Percentiles rank a stretch among this genome's conserved stretches.
These are phyloP conservation scores for Laodelphax striatellus DNA, from an alignment of 1,140 invertebrate genomes.

Conservation along the genomic window DNA sequence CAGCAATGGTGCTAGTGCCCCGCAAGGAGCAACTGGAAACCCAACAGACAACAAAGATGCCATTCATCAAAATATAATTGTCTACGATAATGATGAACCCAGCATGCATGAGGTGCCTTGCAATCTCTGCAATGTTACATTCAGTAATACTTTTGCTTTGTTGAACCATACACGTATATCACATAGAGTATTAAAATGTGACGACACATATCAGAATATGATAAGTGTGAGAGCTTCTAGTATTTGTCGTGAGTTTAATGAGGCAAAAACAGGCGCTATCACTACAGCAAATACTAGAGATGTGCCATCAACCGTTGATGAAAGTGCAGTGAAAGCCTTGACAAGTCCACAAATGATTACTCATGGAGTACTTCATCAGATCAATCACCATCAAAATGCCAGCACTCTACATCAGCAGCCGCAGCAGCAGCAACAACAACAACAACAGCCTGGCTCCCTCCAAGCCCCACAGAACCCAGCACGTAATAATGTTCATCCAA, in stretches of 20 bases:
- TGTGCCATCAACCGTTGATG: no score
- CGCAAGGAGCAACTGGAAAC: neutral
- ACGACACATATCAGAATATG: neutral
- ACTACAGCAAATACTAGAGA: no score
- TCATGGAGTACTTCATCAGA: no score
- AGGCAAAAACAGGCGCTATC: neutral
- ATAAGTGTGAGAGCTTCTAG: no score
- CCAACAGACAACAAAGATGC: neutral
- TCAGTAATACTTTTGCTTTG: neutral
- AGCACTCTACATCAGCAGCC: neutral
- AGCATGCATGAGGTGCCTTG: neutral
- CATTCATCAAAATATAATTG: neutral
- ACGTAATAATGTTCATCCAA: neutral
- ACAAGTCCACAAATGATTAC: no score
- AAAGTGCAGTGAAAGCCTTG: no score
- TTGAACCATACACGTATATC: neutral
- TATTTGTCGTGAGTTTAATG: neutral
- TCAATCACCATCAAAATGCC: neutral
- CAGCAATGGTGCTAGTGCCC: neutral
- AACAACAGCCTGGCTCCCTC: neutral
- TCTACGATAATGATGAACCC: neutral
- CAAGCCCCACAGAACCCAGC: neutral
- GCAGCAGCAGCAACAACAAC: conserved; percentile 8
- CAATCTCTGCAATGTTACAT: neutral
- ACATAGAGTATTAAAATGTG: neutral